A percentile compares a stretch with the other conserved stretches of the same genome.
Conservation (phyloP, 2,888 invertebrate genomes). For the Apamea crenata region DNA sequence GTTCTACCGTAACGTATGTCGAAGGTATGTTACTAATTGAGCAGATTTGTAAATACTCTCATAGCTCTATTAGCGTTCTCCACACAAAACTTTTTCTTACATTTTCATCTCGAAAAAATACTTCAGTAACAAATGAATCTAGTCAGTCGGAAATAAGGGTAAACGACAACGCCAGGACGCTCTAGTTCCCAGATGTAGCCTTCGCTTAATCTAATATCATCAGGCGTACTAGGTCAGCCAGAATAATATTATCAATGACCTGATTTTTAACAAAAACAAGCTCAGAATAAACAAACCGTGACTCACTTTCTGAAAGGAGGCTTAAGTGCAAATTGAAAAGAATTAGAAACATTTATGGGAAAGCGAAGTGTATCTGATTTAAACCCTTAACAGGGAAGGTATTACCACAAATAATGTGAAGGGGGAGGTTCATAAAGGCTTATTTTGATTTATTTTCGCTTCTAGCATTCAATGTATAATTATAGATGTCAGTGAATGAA, state of each 20-base stretch:
- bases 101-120: conserved; percentile 11
- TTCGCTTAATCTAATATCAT: conserved; percentile 21
- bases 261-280: conserved; percentile 60
- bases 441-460: conserved; percentile 26
- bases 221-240: conserved; percentile 18
- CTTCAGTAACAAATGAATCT: conserved; percentile 27
- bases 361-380: conserved; percentile 35
- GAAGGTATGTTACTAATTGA: not conserved
- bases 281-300: conserved; percentile 69
- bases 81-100: not conserved
- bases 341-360: conserved; percentile 68
- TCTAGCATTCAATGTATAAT: not conserved
- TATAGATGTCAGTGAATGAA: not conserved
- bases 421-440: not conserved
- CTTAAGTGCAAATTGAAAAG: conserved; percentile 75
- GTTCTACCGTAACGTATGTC: not conserved
- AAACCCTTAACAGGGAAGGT: conserved; percentile 32
- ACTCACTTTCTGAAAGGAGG: conserved; percentile 69
- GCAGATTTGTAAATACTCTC: not conserved
- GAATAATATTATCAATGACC: conserved; percentile 48
- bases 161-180: conserved; percentile 29
- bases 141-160: conserved; percentile 41
- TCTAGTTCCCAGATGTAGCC: conserved; percentile 16
- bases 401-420: conserved; percentile 38
- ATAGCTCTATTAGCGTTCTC: too few relatives aligned